A percentile compares a stretch with the other conserved stretches of the same genome.
phyloP scores from a whole-genome alignment of 2,113 vertebrate genomes.

The Clarias magur region DNA sequence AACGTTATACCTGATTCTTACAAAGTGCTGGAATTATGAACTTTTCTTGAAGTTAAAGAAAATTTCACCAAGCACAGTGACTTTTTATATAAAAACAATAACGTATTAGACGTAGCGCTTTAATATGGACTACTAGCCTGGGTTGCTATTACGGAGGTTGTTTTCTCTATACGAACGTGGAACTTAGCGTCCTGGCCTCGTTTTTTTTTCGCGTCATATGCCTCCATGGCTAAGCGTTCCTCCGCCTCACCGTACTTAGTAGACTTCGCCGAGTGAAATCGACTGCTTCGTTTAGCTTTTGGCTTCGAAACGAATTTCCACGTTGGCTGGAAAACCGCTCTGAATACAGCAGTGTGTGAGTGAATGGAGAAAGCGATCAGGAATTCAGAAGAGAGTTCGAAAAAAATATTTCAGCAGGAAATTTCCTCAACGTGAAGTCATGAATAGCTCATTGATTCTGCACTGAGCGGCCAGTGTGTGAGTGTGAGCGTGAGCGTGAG shows the following conservation, averaged over 20 bases:
- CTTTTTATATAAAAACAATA: not conserved
- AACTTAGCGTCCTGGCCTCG: not conserved
- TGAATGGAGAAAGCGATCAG: slow-evolving; percentile 31
- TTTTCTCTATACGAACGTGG: not conserved
- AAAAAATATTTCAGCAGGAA: slow-evolving; percentile 47
- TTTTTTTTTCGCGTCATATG: not conserved
- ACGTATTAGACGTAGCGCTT: not conserved
- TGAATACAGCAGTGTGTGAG: slow-evolving; percentile 16
- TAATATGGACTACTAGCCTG: not conserved
- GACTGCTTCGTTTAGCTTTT: not conserved
- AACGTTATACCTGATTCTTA: too few species aligned
- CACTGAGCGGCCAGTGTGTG: slow-evolving; percentile 8
- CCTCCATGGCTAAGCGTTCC: not conserved
- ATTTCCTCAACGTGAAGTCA: slow-evolving; percentile 54
- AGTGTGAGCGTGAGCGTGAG: slow-evolving; percentile 7
- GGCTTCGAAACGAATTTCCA: not conserved
- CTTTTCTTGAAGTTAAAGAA: not conserved
- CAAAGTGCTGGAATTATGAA: not conserved
- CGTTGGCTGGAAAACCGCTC: not conserved
- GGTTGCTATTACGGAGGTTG: not conserved
- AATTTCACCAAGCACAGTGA: not conserved
- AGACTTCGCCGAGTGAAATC: not conserved
- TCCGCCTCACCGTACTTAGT: not conserved
- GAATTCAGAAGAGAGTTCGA: slow-evolving; percentile 43
- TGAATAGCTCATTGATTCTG: slow-evolving; percentile 57